Evolutionary conservation across 53 echinoderm and acorn worm genomes (phyloP), one percentile per base, ranked within the genome.

Genomic region (Glandiceps talaboti): DNA sequence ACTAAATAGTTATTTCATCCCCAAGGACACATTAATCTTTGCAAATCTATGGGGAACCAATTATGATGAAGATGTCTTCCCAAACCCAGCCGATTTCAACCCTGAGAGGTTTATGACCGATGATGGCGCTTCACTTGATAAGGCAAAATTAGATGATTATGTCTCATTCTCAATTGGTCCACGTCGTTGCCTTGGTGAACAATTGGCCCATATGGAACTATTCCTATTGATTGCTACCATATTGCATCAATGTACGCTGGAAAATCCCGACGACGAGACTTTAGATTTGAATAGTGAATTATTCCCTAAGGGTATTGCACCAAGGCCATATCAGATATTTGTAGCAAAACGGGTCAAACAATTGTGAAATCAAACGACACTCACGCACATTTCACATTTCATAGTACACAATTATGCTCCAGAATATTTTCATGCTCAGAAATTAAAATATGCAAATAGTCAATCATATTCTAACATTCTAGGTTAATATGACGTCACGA

Each of bases 121-220:
- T 27, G 91, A 93, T 73, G 91, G 88, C 0, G 73, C 77, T 0
- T 79, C 29, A 14, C 27, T 96, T 14, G 99, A 97, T 79, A 84
- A 83, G 30, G 74, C 85, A 30, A 94, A 86, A 82, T 83, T 82
- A 29, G 99, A 93, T 29, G 33, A 89, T 27, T 80, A 85, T 26
- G 84, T 97, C 80, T 86, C 99, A 14, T 97, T 97, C 83, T 89
- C 91, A 1, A 91, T 89, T 29, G 99, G 99, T 0, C 84, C 93
- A 31, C 88, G 99, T 1, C 84, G 99, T 29, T 97, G 99, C 77
- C 86, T 97, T 33, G 99, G 99, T 32, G 89, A 91, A 0, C 93
- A 91, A 28, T 84, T 99, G 73, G 99, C 86, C 20, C 87, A 86
- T n/a, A 89, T 87, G 25, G 89, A 93, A 81, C 75, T 94, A 27